Conservation (phyloP, 2,797 vertebrate species). For the Muscicapa comitata region DNA sequence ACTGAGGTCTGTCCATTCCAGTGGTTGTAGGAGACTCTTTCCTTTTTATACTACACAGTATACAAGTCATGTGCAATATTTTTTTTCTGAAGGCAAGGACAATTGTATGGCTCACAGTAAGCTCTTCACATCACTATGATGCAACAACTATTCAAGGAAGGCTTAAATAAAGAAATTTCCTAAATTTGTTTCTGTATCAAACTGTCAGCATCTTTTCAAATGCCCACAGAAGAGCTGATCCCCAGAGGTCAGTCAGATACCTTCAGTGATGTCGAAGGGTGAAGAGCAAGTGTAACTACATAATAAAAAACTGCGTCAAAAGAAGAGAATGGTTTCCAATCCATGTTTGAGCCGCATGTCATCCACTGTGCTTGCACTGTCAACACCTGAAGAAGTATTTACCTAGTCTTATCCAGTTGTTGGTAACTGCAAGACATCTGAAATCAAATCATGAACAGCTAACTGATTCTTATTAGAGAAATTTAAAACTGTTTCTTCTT, state of each 20-base stretch:
- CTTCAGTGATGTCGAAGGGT: background rate
- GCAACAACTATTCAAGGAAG: background rate
- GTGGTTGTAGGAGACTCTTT: background rate
- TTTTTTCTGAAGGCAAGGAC: background rate
- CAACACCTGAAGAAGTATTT: background rate
- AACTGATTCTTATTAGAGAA: background rate
- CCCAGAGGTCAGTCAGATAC: background rate
- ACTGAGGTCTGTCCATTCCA: background rate
- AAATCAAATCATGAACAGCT: background rate
- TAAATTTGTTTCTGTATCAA: background rate
- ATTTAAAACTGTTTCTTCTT: background rate
- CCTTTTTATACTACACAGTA: background rate
- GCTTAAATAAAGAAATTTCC: background rate
- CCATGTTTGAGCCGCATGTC: fast-evolving
- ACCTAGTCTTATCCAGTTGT: background rate
- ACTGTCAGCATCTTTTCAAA: background rate
- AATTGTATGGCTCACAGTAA: fast-evolving
- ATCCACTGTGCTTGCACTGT: background rate
- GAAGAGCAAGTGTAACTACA: background rate
- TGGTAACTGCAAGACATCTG: background rate
- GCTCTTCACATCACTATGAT: background rate
- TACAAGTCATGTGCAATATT: background rate
- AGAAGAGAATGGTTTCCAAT: background rate
- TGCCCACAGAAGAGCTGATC: background rate
- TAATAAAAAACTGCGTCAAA: background rate